phyloP scores from a whole-genome alignment of 2,113 vertebrate genomes.

The Bubo blakistoni region DNA sequence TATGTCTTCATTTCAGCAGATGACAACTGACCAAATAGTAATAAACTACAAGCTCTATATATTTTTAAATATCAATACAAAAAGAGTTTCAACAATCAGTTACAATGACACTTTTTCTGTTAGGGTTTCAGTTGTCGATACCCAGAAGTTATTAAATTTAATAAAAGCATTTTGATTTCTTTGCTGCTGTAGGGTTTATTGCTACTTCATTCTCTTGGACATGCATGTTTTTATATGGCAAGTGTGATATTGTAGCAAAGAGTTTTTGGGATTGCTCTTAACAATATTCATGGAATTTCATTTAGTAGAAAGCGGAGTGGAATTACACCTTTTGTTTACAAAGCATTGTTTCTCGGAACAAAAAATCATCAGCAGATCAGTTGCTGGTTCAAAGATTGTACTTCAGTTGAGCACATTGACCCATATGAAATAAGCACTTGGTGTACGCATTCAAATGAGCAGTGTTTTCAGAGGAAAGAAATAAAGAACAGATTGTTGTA shows the following conservation, averaged over 20 bases:
- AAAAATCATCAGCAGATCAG: neutral
- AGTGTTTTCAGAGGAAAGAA: neutral
- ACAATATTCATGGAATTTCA: neutral
- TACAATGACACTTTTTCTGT: neutral
- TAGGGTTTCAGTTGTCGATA: neutral
- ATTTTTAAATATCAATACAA: neutral
- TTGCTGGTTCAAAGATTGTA: neutral
- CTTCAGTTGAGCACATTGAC: no score
- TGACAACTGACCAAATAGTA: conserved; percentile 7
- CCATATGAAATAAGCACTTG: neutral
- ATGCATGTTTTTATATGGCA: neutral
- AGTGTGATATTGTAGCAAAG: neutral
- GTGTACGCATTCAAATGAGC: neutral
- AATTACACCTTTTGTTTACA: neutral
- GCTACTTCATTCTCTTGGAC: neutral
- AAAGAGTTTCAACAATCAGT: neutral
- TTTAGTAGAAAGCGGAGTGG: neutral
- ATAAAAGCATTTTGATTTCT: neutral
- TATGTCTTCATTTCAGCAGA: neutral
- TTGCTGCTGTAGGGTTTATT: neutral
- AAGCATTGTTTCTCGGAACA: neutral
- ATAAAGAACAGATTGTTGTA: neutral
- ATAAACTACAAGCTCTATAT: neutral
- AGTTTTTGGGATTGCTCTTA: neutral
- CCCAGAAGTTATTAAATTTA: neutral